Base-by-base conservation (phyloP, 2,113 vertebrate species). In the Gymnarchus niloticus region DNA sequence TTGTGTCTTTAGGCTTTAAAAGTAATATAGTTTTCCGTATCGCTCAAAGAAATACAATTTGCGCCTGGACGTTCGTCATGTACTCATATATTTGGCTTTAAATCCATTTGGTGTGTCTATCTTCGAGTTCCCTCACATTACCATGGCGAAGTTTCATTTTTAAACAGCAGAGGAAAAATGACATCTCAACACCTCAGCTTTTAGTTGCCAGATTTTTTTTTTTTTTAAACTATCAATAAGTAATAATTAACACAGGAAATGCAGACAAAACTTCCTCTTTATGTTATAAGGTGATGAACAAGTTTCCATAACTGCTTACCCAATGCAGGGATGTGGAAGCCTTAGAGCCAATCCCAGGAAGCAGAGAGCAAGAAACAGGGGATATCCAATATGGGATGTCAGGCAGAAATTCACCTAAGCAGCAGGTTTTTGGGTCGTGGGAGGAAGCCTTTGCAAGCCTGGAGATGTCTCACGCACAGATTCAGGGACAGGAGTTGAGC, bases 11-110 rank as follows among this genome's bases (percentile, higher is more conserved):
- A 77, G 81, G 81, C 83, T 51, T 84, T 85, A 87, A 78, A 87
- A 85, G 84, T 86, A 57, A 87, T 87, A 83, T 87, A 87, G 86
- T 89, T 90, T 87, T 84, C 61, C 84, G 88, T 81, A 86, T 90
- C 85, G 88, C 44, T 81, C 77, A 57, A 17, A 25, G 85, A 85
- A 81, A 28, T 56, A 65, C 82, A 49, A 33, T 49, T n/a, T 85
- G 69, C 51, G 59, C 17, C 46, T 65, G 56, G 37, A 85, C 52
- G 73, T 46, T 51, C 8, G 37, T 41, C 54, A 56, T n/a, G 81
- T 41, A 49, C 51, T 83, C 80, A 46, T 10, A 69, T 25, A 54
- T 78, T 81, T 3, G 56, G 73, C 54, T 78, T 57, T 49, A 87
- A 84, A 84, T 84, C 54, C 76, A 76, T 85, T 73, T 69, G 6